phyloP scores from a whole-genome alignment of 2,113 vertebrate species.

The Lasiurus cinereus region DNA sequence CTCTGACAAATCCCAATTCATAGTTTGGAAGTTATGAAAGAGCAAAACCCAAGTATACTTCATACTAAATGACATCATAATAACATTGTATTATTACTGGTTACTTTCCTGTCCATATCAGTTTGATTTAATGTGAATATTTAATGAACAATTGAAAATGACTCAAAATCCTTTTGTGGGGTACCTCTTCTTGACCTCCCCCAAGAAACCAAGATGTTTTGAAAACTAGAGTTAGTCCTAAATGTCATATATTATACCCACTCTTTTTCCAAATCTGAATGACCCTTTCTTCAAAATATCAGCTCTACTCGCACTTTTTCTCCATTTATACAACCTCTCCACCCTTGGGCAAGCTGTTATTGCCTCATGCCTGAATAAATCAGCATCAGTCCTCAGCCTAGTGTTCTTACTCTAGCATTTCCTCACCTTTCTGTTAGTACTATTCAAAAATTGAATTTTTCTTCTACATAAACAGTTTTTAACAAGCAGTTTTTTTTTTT shows the following conservation, averaged over 20 bases:
- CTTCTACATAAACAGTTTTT: background rate
- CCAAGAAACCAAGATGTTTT: background rate
- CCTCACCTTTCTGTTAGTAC: background rate
- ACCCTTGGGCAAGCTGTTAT: background rate
- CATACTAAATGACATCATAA: background rate
- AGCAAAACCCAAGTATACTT: conserved; percentile 14
- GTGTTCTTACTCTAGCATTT: background rate
- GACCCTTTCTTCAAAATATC: background rate
- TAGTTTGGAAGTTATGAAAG: background rate
- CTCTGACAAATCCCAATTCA: conserved; percentile 46
- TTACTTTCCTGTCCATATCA: background rate
- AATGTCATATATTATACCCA: background rate
- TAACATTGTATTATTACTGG: background rate
- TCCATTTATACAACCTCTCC: background rate
- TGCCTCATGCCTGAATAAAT: background rate
- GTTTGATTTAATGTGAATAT: background rate
- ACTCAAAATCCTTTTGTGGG: background rate
- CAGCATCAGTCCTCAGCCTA: background rate
- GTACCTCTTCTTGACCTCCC: background rate
- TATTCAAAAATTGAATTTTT: background rate
- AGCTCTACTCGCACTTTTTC: background rate
- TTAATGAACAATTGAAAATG: background rate
- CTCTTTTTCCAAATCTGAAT: background rate
- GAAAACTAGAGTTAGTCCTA: conserved; percentile 16
- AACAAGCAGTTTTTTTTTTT: background rate